Evolutionary conservation across 23 tunicate species (phyloP).

Genomic region (Botrylloides violaceus): DNA sequence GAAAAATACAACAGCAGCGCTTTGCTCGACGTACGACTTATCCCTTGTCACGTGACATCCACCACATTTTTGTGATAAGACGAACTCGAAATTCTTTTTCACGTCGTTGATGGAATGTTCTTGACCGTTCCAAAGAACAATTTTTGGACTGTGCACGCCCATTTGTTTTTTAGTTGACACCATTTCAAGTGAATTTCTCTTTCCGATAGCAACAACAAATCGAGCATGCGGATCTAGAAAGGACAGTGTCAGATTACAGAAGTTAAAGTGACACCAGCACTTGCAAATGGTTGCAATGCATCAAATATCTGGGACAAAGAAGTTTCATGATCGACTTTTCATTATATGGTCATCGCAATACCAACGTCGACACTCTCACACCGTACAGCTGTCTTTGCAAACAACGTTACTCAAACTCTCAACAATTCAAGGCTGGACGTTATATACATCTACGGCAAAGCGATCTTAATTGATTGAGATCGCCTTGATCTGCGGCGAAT

Average conservation of each 20-base stretch:
- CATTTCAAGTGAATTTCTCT: not conserved
- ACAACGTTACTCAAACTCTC: too few species aligned
- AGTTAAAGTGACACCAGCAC: too few species aligned
- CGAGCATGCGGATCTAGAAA: not conserved
- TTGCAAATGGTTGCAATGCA: too few species aligned
- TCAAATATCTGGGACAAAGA: too few species aligned
- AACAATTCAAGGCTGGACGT: too few species aligned
- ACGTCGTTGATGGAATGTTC: not conserved
- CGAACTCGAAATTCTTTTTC: constrained; percentile 22
- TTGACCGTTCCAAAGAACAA: constrained; percentile 20
- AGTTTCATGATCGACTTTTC: too few species aligned
- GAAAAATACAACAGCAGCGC: constrained; percentile 49
- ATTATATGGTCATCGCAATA: too few species aligned
- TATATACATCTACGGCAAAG: too few species aligned
- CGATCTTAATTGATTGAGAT: too few species aligned
- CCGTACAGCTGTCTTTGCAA: too few species aligned
- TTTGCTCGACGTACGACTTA: constrained; percentile 22
- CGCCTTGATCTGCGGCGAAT: too few species aligned
- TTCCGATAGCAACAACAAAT: constrained; percentile 12
- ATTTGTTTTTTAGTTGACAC: not conserved
- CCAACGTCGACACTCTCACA: too few species aligned
- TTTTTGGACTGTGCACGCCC: constrained; percentile 9
- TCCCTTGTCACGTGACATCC: constrained; percentile 44
- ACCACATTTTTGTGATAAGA: constrained; percentile 31
- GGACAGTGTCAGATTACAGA: not conserved